Evolutionary conservation across 2,888 invertebrate species (phyloP), one percentile per base, ranked within the genome.

Genomic region (Leptinotarsa tumamoca): DNA sequence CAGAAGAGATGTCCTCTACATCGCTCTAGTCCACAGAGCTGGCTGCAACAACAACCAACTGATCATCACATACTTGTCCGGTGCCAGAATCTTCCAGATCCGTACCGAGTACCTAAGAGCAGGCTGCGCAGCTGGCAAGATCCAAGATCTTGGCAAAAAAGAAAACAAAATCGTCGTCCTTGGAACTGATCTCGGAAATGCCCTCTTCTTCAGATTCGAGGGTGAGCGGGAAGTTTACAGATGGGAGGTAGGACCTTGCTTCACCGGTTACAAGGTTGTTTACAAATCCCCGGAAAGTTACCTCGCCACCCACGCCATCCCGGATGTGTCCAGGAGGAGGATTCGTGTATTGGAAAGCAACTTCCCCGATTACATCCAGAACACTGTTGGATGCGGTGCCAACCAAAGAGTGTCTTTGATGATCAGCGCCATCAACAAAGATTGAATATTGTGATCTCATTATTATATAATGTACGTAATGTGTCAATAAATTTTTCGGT

Each of bases 261-360:
- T 84, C 23, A 82, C 87, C 61, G 82, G 85, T 1, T 90, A 90
- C 83, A 86, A 89, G 74, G 85, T 89, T 18, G 91, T 92, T n/a
- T 90, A 91, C 79, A 89, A 90, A 74, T 89, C 90, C 51, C 87
- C 87, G 15, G 87, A 88, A 63, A 91, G 91, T 81, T 88, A 89
- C 74, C 86, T 93, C 67, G 89, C 92, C 51, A 93, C 93, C 0
- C 92, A 92, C 81, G 92, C 90, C 2, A 88, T 91, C 49, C 90
- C 92, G 0, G 77, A 74, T 50, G 75, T 90, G 83, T 90, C 89
- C 80, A 88, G 90, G 66, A 89, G 90, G 67, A 88, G 90, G 71
- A 92, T 93, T 90, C 88, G 92, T 69, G 90, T 91, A 1, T 84
- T 93, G 76, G 91, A 92, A 83, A 92, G 92, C 81, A 93, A 92